phyloP scores from a whole-genome alignment of 1,140 invertebrate species.

The Arctopsyche grandis region DNA sequence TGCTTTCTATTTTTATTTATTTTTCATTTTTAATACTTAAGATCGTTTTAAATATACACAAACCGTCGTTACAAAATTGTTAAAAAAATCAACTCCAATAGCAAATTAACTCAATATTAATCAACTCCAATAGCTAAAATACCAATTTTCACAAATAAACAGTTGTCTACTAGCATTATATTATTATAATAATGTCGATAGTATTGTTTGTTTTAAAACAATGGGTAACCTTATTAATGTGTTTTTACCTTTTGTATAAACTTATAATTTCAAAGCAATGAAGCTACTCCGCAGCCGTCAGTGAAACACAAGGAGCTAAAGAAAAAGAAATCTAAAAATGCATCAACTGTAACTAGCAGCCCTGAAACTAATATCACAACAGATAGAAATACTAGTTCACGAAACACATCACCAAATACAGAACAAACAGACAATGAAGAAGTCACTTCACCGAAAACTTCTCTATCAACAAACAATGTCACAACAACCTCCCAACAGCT shows the following conservation, averaged over 20 bases:
- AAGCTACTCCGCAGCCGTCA: constrained; percentile 61
- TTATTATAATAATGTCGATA: too few species aligned
- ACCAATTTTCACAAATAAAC: too few species aligned
- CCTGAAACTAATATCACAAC: background rate
- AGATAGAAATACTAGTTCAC: background rate
- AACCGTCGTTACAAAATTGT: too few species aligned
- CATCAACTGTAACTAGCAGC: constrained; percentile 46
- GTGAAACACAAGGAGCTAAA: constrained; percentile 64
- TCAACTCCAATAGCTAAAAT: too few species aligned
- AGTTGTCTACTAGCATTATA: too few species aligned
- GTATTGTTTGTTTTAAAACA: background rate
- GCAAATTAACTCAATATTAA: too few species aligned
- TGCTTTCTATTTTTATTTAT: constrained; percentile 23
- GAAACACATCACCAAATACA: background rate
- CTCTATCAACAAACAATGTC: constrained; percentile 43
- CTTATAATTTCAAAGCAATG: constrained; percentile 56
- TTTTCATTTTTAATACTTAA: background rate
- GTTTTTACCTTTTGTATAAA: constrained; percentile 41
- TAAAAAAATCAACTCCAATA: too few species aligned
- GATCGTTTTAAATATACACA: background rate
- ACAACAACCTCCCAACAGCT: background rate
- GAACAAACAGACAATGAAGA: constrained; percentile 1
- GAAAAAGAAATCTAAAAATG: constrained; percentile 64
- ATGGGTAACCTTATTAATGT: constrained; percentile 14
- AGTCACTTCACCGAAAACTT: constrained; percentile 22